phyloP scores from a whole-genome alignment of 2,888 invertebrate genomes.

The Dryobotodes eremita region DNA sequence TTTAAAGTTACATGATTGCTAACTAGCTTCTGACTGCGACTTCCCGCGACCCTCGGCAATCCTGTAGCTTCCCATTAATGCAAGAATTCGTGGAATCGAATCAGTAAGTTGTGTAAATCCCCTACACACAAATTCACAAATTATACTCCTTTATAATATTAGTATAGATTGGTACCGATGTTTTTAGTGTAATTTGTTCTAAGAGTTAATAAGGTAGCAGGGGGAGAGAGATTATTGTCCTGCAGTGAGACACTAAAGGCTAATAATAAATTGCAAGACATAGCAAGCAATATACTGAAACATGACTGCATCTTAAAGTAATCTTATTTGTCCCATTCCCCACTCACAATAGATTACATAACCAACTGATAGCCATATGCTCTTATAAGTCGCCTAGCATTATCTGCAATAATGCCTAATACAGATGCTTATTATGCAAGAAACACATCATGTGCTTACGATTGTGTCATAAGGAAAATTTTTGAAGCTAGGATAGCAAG shows the following conservation, averaged over 20 bases:
- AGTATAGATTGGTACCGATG: neutral
- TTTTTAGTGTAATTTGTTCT: neutral
- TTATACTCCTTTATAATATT: too few relatives aligned
- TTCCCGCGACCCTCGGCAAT: too few relatives aligned
- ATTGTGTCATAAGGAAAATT: slow-evolving; percentile 55
- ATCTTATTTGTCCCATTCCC: neutral
- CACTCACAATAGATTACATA: slow-evolving; percentile 29
- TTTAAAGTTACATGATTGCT: too few relatives aligned
- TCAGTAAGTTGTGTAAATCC: neutral
- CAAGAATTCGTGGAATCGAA: neutral
- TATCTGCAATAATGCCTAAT: slow-evolving; percentile 34
- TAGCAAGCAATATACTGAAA: neutral
- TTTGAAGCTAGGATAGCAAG: neutral
- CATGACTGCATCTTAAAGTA: slow-evolving; percentile 15
- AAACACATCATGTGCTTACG: slow-evolving; percentile 18
- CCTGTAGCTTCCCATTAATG: neutral
- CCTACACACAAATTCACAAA: neutral
- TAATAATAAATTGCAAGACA: neutral
- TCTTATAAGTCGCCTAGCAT: slow-evolving; percentile 10
- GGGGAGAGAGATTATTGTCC: too few relatives aligned
- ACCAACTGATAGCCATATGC: slow-evolving; percentile 9
- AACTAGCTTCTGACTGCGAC: neutral
- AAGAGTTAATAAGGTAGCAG: neutral
- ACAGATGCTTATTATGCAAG: slow-evolving; percentile 44
- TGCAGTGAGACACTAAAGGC: neutral